Percentiles rank a stretch among this genome's conserved stretches.
Evolutionary conservation across 2,888 invertebrate species (phyloP).

Genomic region (Trissoscelio sp.): DNA sequence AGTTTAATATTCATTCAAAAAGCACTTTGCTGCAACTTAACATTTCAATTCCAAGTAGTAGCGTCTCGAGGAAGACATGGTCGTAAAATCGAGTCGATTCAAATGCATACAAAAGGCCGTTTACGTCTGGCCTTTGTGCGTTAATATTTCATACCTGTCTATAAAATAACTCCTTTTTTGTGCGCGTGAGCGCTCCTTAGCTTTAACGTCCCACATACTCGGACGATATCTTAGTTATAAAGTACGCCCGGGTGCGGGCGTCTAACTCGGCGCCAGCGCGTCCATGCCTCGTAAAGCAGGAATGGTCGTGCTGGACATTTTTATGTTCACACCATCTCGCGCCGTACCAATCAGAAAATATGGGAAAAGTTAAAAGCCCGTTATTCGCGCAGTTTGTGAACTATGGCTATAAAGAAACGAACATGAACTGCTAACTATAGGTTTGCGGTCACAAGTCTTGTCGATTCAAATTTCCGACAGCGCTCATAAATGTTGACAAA

Average conservation of each 20-base stretch:
- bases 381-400: constrained; percentile 71
- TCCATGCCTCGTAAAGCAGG: constrained; percentile 61
- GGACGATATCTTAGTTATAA: constrained; percentile 62
- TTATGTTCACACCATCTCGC: constrained; percentile 62
- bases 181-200: constrained; percentile 25
- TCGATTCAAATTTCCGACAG: constrained; percentile 61
- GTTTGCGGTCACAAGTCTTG: constrained; percentile 51
- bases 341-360: constrained; percentile 72
- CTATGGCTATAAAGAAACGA: constrained; percentile 67
- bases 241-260: constrained; percentile 28
- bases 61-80: constrained; percentile 18
- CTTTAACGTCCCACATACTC: constrained; percentile 48
- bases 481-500: constrained; percentile 33
- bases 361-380: constrained; percentile 73
- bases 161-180: constrained; percentile 46
- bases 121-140: constrained; percentile 25
- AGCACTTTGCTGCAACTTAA: constrained; percentile 17
- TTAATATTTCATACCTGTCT: constrained; percentile 59
- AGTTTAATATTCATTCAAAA: constrained; percentile 34
- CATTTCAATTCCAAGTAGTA: constrained; percentile 39
- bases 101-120: constrained; percentile 46
- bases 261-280: constrained; percentile 27
- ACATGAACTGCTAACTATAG: constrained; percentile 57
- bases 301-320: constrained; percentile 65
- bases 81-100: constrained; percentile 43